Percentiles rank a stretch among this genome's conserved stretches.
Evolutionary conservation across 2,888 invertebrate species (phyloP).

Genomic region (Rosalia funebris): DNA sequence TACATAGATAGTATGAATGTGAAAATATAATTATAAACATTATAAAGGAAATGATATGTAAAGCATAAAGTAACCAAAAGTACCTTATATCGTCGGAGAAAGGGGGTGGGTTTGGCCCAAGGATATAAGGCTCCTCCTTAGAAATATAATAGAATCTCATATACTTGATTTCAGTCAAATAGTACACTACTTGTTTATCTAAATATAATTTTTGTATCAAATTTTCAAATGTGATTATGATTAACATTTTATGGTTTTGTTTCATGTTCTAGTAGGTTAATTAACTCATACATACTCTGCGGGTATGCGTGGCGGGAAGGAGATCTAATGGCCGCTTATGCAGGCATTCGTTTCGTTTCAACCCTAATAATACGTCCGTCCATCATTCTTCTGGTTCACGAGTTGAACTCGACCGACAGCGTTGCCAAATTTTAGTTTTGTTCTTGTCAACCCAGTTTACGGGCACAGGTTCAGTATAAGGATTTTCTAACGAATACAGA

Average conservation of each 20-base stretch:
- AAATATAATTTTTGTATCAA: background rate
- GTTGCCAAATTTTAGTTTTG: constrained; percentile 26
- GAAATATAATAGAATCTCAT: too few species aligned
- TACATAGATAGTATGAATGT: too few species aligned
- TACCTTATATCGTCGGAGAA: too few species aligned
- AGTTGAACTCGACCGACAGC: constrained; percentile 19
- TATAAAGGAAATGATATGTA: too few species aligned
- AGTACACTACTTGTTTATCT: too few species aligned
- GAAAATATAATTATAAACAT: too few species aligned
- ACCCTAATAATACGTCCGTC: constrained; percentile 49
- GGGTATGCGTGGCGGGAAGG: constrained; percentile 27
- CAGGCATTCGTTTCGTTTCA: constrained; percentile 46
- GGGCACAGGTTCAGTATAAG: background rate
- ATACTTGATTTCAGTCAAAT: too few species aligned
- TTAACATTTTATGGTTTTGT: background rate
- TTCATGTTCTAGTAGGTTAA: constrained; percentile 5
- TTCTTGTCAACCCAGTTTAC: background rate
- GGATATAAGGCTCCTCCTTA: too few species aligned
- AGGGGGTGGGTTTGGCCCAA: too few species aligned
- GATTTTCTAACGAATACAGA: constrained; percentile 6
- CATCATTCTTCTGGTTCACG: constrained; percentile 41
- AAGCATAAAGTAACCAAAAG: too few species aligned
- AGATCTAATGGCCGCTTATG: constrained; percentile 46
- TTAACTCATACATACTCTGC: background rate
- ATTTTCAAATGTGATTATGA: background rate